Conservation (phyloP, 2,888 invertebrate species). For the Drosophila multiciliata region DNA sequence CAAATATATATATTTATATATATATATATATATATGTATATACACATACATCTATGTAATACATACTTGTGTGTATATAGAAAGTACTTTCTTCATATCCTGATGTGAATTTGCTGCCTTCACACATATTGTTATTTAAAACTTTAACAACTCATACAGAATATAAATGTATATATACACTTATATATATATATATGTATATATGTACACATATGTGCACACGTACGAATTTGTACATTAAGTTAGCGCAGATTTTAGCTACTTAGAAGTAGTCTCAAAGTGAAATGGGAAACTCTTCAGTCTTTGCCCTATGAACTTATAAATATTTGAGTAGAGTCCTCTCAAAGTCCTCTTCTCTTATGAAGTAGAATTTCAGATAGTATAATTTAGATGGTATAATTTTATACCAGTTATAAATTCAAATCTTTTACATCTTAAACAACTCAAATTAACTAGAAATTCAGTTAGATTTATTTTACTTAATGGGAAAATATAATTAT, state of each 20-base stretch:
- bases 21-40: conserved; percentile 12
- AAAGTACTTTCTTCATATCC: conserved; percentile 64
- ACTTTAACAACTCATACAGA: conserved; percentile 41
- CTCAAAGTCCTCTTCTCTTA: not conserved
- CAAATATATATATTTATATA: conserved; percentile 26
- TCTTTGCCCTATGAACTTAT: not conserved
- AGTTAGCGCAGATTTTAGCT: conserved; percentile 15
- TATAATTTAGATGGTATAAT: no score
- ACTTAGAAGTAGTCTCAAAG: conserved; percentile 10
- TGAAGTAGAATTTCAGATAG: not conserved
- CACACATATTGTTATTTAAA: conserved; percentile 59
- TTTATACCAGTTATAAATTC: not conserved
- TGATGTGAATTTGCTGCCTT: conserved; percentile 50
- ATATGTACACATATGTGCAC: not conserved
- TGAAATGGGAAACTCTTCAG: conserved; percentile 1
- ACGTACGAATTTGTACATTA: conserved; percentile 8
- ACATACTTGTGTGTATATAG: conserved; percentile 5
- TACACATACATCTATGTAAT: not conserved
- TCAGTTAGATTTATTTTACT: not conserved
- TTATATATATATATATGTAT: not conserved
- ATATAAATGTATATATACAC: not conserved
- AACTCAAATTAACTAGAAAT: not conserved
- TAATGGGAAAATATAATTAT: not conserved
- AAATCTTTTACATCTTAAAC: no score
- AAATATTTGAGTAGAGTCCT: conserved; percentile 4